A percentile compares a stretch with the other conserved stretches of the same genome.
Conservation (phyloP, 2,797 vertebrate genomes). For the Dicrostonyx torquatus region DNA sequence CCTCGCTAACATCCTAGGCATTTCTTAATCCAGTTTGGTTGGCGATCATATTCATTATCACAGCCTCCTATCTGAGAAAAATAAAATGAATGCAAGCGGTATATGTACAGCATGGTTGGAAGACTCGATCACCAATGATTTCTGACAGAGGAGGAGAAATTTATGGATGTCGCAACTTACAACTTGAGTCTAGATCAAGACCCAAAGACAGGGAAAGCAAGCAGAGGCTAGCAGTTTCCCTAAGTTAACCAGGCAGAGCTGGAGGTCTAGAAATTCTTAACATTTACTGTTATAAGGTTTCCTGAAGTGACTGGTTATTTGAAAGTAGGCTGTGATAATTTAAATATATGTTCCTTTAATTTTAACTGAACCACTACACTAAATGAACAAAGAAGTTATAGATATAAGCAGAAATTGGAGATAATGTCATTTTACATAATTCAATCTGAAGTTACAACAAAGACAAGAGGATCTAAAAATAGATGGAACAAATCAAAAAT, state of each 20-base stretch:
- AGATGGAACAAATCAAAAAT: conserved; percentile 21
- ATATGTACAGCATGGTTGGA: background rate
- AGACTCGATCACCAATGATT: background rate
- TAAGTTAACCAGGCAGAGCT: background rate
- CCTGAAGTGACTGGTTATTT: background rate
- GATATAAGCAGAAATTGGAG: background rate
- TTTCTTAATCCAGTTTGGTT: background rate
- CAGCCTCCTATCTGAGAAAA: background rate
- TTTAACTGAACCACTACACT: conserved; percentile 15
- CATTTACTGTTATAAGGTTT: background rate
- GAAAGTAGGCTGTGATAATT: background rate
- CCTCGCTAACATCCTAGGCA: background rate
- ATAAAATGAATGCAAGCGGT: background rate
- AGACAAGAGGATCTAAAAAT: conserved; percentile 7
- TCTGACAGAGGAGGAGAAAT: background rate
- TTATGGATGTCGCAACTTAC: background rate
- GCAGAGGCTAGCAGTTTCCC: background rate
- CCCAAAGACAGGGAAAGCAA: background rate
- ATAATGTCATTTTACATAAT: background rate
- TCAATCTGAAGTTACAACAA: background rate
- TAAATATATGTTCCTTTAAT: background rate
- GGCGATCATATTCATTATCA: background rate
- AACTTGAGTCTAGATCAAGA: background rate
- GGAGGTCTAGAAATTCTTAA: background rate
- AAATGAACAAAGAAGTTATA: background rate